Evolutionary conservation across 2,888 invertebrate species (phyloP), one percentile per base, ranked within the genome.

Genomic region (Chironomus riparius): DNA sequence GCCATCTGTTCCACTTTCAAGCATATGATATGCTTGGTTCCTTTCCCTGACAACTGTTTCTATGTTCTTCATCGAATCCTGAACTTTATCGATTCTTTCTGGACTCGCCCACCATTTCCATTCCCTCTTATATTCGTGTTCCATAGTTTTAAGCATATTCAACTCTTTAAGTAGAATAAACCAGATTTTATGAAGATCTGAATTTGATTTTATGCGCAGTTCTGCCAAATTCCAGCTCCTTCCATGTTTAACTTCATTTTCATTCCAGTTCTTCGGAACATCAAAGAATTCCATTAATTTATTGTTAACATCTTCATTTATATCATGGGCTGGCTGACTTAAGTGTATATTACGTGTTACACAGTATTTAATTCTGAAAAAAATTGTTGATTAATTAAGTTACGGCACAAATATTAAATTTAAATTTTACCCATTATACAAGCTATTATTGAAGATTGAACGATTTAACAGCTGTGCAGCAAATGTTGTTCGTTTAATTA

Each of bases 61-160:
- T 77, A 99, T 85, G 83, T 98, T 96, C 78, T 89, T 87, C 99
- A 99, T 99, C 18, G 97, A 97, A 79, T 93, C 92, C 81, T 94
- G 89, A 0, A 98, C 88, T 88, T 88, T 98, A 81, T 97, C 96
- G 73, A 96, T 86, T 80, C 98, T 87, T 84, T 98, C 98, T 2
- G 97, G 96, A 84, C 89, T 96, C 1, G 97, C 95, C 82, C 98
- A 94, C 5, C 91, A 78, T 81, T 88, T 86, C 78, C 85, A 84
- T 81, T 90, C 85, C 61, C 88, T 84, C 71, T 90, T 89, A 83
- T 89, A 88, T 82, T 91, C 92, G 78, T 94, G 88, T 84, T 97
- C 94, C 98, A 98, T 97, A 2, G 98, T 98, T 78, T 95, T 84
- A 18, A 99, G 86, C 98, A 98, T 98, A 83, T 99, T 99, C 76